A percentile compares a stretch with the other conserved stretches of the same genome.
Conservation (phyloP, 2,888 invertebrate genomes). For the Spodoptera picta region DNA sequence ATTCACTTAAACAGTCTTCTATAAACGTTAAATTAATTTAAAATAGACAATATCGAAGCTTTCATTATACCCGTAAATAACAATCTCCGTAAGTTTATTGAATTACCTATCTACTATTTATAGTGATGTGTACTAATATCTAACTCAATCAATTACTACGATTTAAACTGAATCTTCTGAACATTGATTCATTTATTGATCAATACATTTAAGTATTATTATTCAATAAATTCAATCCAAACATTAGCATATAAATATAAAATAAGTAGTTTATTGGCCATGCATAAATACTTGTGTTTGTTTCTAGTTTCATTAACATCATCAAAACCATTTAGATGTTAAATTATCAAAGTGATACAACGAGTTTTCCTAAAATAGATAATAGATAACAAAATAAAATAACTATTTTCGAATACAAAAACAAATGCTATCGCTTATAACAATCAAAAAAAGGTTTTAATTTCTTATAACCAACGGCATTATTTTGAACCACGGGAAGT, state of each 20-base stretch:
- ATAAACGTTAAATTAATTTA: slow-evolving; percentile 49
- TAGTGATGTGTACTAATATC: too few species aligned
- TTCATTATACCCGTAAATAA: slow-evolving; percentile 11
- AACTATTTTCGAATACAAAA: slow-evolving; percentile 22
- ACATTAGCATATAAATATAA: too few species aligned
- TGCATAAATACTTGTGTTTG: slow-evolving; percentile 1
- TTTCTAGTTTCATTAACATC: neutral
- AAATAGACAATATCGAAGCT: slow-evolving; percentile 49
- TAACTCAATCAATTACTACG: too few species aligned
- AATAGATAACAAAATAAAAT: slow-evolving; percentile 1
- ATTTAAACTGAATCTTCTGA: neutral
- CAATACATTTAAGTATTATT: slow-evolving; percentile 18
- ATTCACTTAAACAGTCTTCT: slow-evolving; percentile 59
- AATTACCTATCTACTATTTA: too few species aligned
- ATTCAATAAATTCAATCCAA: too few species aligned
- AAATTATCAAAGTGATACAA: slow-evolving; percentile 2
- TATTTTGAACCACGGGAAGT: slow-evolving; percentile 38
- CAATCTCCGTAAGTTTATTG: too few species aligned
- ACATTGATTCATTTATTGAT: slow-evolving; percentile 20
- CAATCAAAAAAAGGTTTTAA: slow-evolving; percentile 18
- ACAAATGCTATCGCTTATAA: slow-evolving; percentile 12
- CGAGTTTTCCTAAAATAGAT: slow-evolving; percentile 1
- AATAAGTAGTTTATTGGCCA: neutral
- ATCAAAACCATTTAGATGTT: slow-evolving; percentile 2
- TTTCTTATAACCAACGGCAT: slow-evolving; percentile 16